These are phyloP conservation scores for Epinotia brunnichana DNA, from an alignment of 2,888 invertebrate genomes.

Conservation along the genomic window DNA sequence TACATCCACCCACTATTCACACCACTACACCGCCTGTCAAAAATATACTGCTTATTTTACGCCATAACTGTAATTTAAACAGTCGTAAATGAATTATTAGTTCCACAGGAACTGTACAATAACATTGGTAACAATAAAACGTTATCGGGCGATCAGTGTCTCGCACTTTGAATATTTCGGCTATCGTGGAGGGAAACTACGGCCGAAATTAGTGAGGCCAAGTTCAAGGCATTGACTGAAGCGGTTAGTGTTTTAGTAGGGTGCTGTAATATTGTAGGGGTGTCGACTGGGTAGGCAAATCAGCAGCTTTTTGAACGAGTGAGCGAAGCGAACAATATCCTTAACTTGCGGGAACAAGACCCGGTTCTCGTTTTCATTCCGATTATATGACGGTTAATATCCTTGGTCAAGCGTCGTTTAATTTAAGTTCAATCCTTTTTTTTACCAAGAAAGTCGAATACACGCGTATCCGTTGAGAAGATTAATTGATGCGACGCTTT, in stretches of 20 bases:
- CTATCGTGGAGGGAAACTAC: conserved; percentile 74
- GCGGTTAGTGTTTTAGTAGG: conserved; percentile 46
- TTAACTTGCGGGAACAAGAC: too few species aligned
- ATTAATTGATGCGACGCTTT: too few species aligned
- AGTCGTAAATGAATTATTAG: conserved; percentile 34
- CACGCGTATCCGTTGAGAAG: too few species aligned
- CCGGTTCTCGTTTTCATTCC: too few species aligned
- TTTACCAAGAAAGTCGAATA: too few species aligned
- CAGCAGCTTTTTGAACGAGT: too few species aligned
- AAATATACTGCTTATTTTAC: not conserved
- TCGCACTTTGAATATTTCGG: conserved; percentile 75
- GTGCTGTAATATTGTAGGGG: too few species aligned
- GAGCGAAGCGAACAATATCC: too few species aligned
- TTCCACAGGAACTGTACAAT: conserved; percentile 49
- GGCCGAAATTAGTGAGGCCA: conserved; percentile 67
- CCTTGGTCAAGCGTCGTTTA: too few species aligned
- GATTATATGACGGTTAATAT: too few species aligned
- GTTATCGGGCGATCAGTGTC: conserved; percentile 66
- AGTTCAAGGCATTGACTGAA: conserved; percentile 50
- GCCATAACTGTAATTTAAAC: conserved; percentile 16
- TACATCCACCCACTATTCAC: not conserved
- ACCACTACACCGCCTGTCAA: not conserved
- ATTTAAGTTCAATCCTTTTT: too few species aligned
- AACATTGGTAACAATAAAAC: conserved; percentile 70
- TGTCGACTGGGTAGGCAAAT: too few species aligned